These are phyloP conservation scores for Zygogramma bicolorata DNA, from an alignment of 2,888 invertebrate species.

Conservation along the genomic window DNA sequence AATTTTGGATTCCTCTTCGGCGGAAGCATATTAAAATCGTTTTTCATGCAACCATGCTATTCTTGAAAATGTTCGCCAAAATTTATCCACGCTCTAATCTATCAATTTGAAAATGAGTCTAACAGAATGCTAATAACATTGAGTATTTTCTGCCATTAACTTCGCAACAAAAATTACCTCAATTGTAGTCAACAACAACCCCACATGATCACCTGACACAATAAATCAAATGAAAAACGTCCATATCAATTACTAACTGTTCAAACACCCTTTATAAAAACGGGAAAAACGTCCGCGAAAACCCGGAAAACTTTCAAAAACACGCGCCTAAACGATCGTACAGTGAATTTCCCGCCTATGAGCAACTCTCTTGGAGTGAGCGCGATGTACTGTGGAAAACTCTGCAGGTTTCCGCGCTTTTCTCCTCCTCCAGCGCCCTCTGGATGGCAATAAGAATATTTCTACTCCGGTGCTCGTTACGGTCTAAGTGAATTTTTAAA, in stretches of 20 bases:
- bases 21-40: no score
- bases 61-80: no score
- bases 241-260: not conserved
- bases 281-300: not conserved
- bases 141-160: no score
- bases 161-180: no score
- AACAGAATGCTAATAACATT: no score
- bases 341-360: constrained; percentile 1
- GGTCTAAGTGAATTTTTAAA: constrained; percentile 36
- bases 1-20: no score
- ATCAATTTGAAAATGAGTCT: no score
- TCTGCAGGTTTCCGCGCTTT: constrained; percentile 54
- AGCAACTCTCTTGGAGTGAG: constrained; percentile 44
- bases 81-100: no score
- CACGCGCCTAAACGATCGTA: constrained; percentile 18
- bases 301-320: constrained; percentile 5
- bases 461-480: constrained; percentile 20
- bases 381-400: constrained; percentile 52
- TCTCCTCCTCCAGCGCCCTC: constrained; percentile 51
- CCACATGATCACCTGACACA: not conserved
- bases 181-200: not conserved
- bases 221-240: not conserved
- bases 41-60: no score
- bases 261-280: not conserved
- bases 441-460: constrained; percentile 34